Base-by-base conservation (phyloP, 1,140 invertebrate species). In the Brachionus koreanus region DNA sequence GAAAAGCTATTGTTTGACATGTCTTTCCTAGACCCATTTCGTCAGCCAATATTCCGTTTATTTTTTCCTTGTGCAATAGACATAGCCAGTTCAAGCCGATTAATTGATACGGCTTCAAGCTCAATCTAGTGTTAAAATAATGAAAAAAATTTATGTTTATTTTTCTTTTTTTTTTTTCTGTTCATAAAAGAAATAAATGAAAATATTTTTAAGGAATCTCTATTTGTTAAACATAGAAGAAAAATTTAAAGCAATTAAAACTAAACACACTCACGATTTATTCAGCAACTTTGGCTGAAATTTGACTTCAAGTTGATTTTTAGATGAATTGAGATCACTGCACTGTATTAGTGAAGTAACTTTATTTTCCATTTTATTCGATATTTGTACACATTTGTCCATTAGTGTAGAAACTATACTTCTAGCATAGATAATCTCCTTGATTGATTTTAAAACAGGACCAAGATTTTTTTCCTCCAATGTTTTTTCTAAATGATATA, bases 61-160 rank as follows among this genome's bases (percentile, higher is more conserved):
- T 89, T 88, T 98, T 98, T 87, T 99, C 99, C 88, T 99, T 99
- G 87, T 97, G 98, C n/a, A 99, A 87, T 0, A 97, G 98, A 0
- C 98, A 96, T 84, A 99, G 90, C 97, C 97, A 99, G 89, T 99
- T 96, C 65, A 99, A 89, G 84, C 97, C 97, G 91, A 96, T 29
- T 83, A 89, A 87, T 87, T 90, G 90, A 88, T 98, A 98, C 3
- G 97, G 89, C 86, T 96, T 92, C 0, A 95, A 93, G 5, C 97
- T 89, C 87, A 97, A 16, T 4, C 65, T 69, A n/a, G 33, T 29
- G 1, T 29, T 29, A 29, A 29, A 29, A 29, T 29, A 29, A 69
- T 42, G 5, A 39, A 16, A 39, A 39, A 69, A 97, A 1, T 95
- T 88, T 74, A 91, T 90, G 29, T 29, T 29, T 29, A 29, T 29